Percentiles rank a stretch among this genome's conserved stretches.
These are phyloP conservation scores for Peromyscus maniculatus DNA, from an alignment of 2,113 vertebrate genomes.

Conservation along the genomic window DNA sequence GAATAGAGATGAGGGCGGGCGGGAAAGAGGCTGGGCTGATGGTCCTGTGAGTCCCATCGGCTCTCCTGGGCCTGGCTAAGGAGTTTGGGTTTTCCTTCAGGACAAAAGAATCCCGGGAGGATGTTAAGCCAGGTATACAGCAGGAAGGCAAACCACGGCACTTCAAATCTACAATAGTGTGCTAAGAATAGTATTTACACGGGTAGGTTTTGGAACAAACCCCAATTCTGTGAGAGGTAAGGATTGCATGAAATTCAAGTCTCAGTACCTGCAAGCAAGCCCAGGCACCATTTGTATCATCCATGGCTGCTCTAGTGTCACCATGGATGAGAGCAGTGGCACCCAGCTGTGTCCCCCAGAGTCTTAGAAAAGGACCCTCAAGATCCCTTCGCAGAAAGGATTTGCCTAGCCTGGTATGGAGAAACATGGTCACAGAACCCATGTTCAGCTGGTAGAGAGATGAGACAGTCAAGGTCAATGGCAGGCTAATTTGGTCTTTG, in stretches of 20 bases:
- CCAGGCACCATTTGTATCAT: accelerated
- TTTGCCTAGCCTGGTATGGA: neutral
- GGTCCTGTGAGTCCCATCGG: neutral
- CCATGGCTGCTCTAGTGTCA: too few species aligned
- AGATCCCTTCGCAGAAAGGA: neutral
- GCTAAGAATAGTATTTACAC: neutral
- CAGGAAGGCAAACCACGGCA: neutral
- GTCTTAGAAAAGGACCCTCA: accelerated
- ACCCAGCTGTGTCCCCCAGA: accelerated
- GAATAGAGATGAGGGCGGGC: neutral
- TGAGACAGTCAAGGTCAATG: neutral
- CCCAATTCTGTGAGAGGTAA: neutral
- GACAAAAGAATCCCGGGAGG: neutral
- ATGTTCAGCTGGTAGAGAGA: neutral
- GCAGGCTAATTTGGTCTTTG: neutral
- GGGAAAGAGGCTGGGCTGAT: neutral
- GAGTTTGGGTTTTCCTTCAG: neutral
- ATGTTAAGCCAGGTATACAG: neutral
- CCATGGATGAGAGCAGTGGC: neutral
- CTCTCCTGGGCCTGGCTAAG: neutral
- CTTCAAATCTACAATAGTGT: neutral
- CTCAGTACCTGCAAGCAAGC: neutral
- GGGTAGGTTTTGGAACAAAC: neutral
- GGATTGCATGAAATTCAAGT: neutral
- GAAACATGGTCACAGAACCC: neutral